phyloP scores from a whole-genome alignment of 2,888 invertebrate species.

The Seira musarum region DNA sequence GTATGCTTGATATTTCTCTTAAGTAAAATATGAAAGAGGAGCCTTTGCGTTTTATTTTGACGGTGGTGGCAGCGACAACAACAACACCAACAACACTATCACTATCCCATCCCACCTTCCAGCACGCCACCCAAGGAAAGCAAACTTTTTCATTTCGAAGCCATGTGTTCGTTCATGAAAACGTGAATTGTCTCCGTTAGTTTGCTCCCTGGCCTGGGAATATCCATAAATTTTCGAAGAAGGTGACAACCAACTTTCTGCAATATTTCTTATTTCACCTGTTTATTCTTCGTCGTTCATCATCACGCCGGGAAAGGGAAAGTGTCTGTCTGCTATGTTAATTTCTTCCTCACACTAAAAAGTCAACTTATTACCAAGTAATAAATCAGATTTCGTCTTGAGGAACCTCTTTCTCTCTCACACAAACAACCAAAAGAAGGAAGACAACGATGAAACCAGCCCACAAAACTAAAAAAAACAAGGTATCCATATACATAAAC shows the following conservation, averaged over 20 bases:
- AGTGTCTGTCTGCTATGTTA: slow-evolving; percentile 23
- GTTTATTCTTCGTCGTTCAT: slow-evolving; percentile 24
- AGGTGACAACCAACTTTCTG: slow-evolving; percentile 30
- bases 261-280: slow-evolving; percentile 24
- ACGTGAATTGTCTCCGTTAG: slow-evolving; percentile 14
- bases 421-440: neutral
- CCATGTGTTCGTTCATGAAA: slow-evolving; percentile 3
- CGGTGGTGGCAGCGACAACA: no score
- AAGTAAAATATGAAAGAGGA: neutral
- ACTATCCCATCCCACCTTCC: no score
- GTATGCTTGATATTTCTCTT: no score
- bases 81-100: no score
- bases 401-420: neutral
- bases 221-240: slow-evolving; percentile 35
- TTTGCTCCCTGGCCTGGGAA: slow-evolving; percentile 18
- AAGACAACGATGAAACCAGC: no score
- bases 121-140: no score
- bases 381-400: slow-evolving; percentile 33
- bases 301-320: slow-evolving; percentile 12
- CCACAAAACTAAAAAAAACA: neutral
- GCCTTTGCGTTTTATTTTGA: neutral
- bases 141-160: neutral
- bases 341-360: slow-evolving; percentile 17
- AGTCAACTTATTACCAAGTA: slow-evolving; percentile 35
- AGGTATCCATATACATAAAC: slow-evolving; percentile 12